phyloP scores from a whole-genome alignment of 2,113 vertebrate species.

The Myrmecophaga tridactyla region DNA sequence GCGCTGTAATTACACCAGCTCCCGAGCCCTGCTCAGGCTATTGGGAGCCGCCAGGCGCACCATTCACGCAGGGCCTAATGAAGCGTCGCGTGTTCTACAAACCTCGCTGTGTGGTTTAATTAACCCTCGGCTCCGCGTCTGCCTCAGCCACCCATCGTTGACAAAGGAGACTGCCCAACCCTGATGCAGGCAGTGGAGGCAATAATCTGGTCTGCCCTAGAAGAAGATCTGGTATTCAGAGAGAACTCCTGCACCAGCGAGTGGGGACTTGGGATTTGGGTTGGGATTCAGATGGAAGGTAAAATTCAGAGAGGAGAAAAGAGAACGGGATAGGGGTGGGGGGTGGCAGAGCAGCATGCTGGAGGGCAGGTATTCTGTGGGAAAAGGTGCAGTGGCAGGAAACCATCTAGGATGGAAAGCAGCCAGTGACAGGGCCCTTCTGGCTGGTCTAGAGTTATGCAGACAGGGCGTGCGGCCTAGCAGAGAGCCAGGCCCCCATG shows the following conservation, averaged over 20 bases:
- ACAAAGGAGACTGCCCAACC: conserved; percentile 35
- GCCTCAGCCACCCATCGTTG: conserved; percentile 52
- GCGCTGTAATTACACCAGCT: conserved; percentile 82
- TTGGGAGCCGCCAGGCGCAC: conserved; percentile 66
- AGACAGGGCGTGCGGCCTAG: too few species aligned
- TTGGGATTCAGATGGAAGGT: neutral
- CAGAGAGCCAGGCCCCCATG: neutral
- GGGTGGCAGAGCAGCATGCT: rapidly evolving
- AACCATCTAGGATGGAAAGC: neutral
- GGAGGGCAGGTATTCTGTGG: rapidly evolving
- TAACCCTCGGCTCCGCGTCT: conserved; percentile 72
- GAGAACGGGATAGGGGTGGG: neutral
- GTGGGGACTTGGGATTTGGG: neutral
- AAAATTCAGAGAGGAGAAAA: neutral
- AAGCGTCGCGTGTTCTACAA: conserved; percentile 82
- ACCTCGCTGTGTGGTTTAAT: conserved; percentile 77
- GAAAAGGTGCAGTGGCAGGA: neutral
- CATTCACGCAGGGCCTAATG: conserved; percentile 80
- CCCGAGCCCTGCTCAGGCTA: conserved; percentile 67
- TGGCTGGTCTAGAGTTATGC: neutral
- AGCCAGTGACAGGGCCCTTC: too few species aligned
- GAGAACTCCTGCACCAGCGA: rapidly evolving
- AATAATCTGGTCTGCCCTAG: neutral
- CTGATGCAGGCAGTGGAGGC: neutral
- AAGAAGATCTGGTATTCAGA: neutral